phyloP scores from a whole-genome alignment of 92 coral and sea anemone genomes.

The Zoanthus solanderi region DNA sequence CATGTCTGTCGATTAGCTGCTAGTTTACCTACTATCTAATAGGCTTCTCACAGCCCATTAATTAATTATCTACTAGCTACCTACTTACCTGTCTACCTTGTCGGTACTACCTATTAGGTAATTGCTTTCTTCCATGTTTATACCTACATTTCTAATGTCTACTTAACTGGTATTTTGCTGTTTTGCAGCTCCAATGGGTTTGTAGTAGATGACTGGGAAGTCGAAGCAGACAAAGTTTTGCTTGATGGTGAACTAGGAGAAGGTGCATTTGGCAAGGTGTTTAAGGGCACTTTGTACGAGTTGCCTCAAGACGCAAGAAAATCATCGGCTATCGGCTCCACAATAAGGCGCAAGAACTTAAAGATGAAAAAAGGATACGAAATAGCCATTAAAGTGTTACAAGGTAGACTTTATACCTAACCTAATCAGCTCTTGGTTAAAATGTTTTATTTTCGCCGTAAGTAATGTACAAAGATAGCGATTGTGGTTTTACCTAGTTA shows the following conservation, averaged over 20 bases:
- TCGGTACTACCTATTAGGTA: background rate
- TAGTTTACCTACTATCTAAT: background rate
- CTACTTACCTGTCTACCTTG: background rate
- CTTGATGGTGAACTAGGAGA: constrained; percentile 40
- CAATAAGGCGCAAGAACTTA: constrained; percentile 5
- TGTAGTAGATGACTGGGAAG: constrained; percentile 42
- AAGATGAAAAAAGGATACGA: constrained; percentile 30
- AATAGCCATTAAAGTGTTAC: constrained; percentile 40
- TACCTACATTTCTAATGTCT: background rate
- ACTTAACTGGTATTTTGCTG: background rate
- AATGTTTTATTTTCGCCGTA: too few species aligned
- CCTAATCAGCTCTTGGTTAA: too few species aligned
- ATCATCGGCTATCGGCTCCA: background rate
- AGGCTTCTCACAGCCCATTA: background rate
- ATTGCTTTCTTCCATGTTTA: background rate
- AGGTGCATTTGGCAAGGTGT: constrained; percentile 40
- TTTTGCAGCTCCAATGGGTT: constrained; percentile 36
- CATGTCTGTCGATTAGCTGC: too few species aligned
- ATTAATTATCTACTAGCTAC: background rate
- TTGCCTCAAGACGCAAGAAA: constrained; percentile 23
- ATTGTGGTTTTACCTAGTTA: too few species aligned
- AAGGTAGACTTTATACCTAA: background rate
- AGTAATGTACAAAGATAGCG: too few species aligned
- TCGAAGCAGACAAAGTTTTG: constrained; percentile 27
- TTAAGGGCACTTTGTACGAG: constrained; percentile 21